These are phyloP conservation scores for Pharmacophagus antenor DNA, from an alignment of 2,888 invertebrate species.

Conservation along the genomic window DNA sequence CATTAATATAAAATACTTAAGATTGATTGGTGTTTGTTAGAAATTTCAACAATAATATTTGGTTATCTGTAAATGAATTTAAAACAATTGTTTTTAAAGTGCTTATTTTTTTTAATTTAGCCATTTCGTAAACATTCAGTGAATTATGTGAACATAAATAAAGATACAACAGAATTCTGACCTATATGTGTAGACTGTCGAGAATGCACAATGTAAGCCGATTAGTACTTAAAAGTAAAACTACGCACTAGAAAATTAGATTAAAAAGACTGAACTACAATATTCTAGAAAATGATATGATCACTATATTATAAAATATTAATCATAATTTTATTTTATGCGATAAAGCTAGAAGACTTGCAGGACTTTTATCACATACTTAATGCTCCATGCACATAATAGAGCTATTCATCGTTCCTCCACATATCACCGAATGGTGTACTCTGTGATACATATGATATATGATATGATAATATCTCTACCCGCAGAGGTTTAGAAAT, in stretches of 20 bases:
- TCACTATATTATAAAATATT: neutral
- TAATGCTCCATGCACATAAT: neutral
- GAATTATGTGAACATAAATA: neutral
- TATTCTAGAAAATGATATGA: neutral
- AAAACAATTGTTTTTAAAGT: neutral
- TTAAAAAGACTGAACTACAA: neutral
- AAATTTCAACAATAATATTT: neutral
- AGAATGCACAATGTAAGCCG: neutral
- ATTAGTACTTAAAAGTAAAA: conserved; percentile 10
- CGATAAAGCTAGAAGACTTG: too few species aligned
- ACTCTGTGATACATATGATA: too few species aligned
- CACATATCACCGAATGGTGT: neutral
- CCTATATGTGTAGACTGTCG: neutral
- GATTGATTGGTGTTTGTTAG: neutral
- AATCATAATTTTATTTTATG: too few species aligned
- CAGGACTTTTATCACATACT: neutral
- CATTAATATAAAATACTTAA: neutral
- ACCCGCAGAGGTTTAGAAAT: too few species aligned
- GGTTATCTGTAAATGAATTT: neutral
- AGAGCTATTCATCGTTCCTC: neutral
- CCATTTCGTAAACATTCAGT: neutral
- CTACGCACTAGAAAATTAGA: conserved; percentile 5
- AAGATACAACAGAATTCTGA: neutral
- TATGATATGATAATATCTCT: too few species aligned
- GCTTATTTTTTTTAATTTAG: neutral